Evolutionary conservation across 2,888 invertebrate genomes (phyloP).

Genomic region (Orthosia gothica): DNA sequence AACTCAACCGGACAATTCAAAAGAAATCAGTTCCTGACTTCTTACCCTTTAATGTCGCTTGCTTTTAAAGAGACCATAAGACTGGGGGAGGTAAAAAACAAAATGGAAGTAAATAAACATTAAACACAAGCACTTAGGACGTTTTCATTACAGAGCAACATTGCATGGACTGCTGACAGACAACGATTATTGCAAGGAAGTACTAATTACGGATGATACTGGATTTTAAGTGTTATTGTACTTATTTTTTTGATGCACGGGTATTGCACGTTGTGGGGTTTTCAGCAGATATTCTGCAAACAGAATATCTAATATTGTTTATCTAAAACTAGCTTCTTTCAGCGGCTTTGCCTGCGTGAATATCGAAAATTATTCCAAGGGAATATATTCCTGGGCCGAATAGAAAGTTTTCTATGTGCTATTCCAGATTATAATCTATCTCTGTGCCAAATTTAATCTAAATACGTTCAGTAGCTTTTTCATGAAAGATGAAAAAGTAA

Average conservation of each 20-base stretch:
- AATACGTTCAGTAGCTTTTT: too few relatives aligned
- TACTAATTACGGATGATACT: constrained; percentile 83
- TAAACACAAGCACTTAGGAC: constrained; percentile 87
- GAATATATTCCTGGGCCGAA: too few relatives aligned
- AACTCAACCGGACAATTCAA: constrained; percentile 72
- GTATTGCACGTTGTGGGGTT: not conserved
- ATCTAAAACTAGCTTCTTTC: too few relatives aligned
- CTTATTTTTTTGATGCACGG: constrained; percentile 29
- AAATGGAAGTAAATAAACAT: constrained; percentile 88
- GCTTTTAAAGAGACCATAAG: constrained; percentile 79
- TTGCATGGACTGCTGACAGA: constrained; percentile 85
- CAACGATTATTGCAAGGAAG: constrained; percentile 86
- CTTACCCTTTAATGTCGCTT: constrained; percentile 72
- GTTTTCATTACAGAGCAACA: constrained; percentile 88
- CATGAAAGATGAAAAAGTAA: too few relatives aligned
- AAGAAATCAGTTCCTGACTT: constrained; percentile 78
- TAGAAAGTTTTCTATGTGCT: too few relatives aligned
- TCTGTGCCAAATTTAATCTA: too few relatives aligned
- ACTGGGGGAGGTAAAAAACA: constrained; percentile 80
- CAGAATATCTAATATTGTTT: too few relatives aligned
- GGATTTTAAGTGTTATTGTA: constrained; percentile 47
- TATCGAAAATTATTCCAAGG: too few relatives aligned
- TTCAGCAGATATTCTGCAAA: not conserved
- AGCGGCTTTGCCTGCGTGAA: too few relatives aligned
- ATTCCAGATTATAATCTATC: too few relatives aligned